Evolutionary conservation across 2,888 invertebrate species (phyloP), one percentile per base, ranked within the genome.

Genomic region (Torymus tubicola): DNA sequence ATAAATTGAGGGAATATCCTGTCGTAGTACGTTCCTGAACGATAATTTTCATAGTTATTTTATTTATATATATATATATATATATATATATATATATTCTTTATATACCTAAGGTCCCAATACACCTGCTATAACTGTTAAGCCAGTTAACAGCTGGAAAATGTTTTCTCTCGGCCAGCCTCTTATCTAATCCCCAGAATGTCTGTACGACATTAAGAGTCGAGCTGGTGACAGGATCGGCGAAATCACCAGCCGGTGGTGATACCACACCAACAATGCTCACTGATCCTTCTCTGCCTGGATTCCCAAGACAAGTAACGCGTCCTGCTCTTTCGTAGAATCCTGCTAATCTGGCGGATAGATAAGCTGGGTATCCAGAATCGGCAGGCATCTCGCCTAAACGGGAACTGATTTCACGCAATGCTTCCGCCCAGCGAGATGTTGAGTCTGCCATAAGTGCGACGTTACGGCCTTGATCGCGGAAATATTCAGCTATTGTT

Each of bases 131-230:
- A 91, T 88, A 92, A 11, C 98, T 98, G 92, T 98, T 97, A 87
- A 99, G 95, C 99, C 99, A 99, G 93, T 99, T 99, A 93, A 99
- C 97, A 85, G 98, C 98, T 81, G 99, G 99, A 94, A 99, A 99
- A 93, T 99, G 99, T 91, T 99, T 99, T 86, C 99, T 94, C 93
- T 99, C 99, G 1, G 99, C 98, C 82, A 99, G 93, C 91, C 98
- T 98, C 93, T 98, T 98, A 93, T 99, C 98, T 89, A 99, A 92
- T 58, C 98, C 98, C 99, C 99, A 99, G 93, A 99, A 99, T 92
- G 98, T 98, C 91, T 98, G 98, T 83, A 98, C 98, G 90, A 99
- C 98, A 92, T 97, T 96, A 80, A 99, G 94, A 53, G 99, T 99
- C 81, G 99, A 98, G 0, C 98, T 97, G 0, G 99, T 99, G 74